Conservation (phyloP, 1,140 invertebrate genomes). For the Acyrthosiphon pisum region DNA sequence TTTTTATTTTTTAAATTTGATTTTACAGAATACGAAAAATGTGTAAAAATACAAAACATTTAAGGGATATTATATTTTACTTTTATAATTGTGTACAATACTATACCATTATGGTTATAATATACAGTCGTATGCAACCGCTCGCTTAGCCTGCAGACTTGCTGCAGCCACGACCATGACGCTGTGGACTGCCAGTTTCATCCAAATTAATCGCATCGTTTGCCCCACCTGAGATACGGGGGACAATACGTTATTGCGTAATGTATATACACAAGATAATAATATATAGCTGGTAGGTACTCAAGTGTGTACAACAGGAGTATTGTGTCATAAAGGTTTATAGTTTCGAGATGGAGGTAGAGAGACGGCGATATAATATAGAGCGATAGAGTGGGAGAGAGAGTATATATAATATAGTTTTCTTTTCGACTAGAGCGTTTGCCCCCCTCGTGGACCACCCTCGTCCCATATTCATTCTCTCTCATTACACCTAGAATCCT, state of each 20-base stretch:
- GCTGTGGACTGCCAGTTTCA: not conserved
- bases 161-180: not conserved
- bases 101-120: not conserved
- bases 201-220: not conserved
- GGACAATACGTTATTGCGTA: not conserved
- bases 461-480: not conserved
- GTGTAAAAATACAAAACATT: constrained; percentile 1
- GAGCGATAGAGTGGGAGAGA: not conserved
- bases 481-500: not conserved
- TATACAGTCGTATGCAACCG: too few relatives aligned
- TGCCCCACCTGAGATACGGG: not conserved
- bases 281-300: not conserved
- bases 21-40: not conserved
- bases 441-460: not conserved
- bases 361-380: not conserved
- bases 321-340: not conserved
- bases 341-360: not conserved
- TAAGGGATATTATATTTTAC: not conserved
- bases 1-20: not conserved
- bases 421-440: not conserved
- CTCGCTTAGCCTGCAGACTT: not conserved
- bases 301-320: not conserved
- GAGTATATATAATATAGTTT: not conserved
- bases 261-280: not conserved
- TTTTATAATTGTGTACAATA: not conserved